These are phyloP conservation scores for Halisarca cf. caerulea DNA, from an alignment of 37 sponge, comb jelly and placozoan genomes.

Conservation along the genomic window DNA sequence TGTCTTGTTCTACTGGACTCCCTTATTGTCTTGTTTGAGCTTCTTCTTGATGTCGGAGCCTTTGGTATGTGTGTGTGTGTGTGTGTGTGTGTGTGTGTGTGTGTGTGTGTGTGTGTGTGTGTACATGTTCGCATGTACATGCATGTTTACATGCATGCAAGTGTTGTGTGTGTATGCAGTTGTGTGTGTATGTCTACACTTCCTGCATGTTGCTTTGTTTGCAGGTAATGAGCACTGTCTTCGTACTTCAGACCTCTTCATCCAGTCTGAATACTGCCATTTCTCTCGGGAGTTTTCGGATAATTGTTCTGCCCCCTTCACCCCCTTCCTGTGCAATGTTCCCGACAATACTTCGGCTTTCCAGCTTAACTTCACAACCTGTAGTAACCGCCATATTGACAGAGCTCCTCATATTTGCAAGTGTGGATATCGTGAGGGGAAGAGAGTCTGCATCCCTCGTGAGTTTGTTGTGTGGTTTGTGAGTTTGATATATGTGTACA, in stretches of 20 bases:
- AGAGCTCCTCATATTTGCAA: background rate
- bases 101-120: slow-evolving; percentile 17
- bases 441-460: background rate
- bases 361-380: background rate
- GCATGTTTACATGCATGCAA: too few species aligned
- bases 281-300: background rate
- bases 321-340: background rate
- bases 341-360: background rate
- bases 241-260: background rate
- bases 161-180: too few species aligned
- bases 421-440: background rate
- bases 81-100: slow-evolving; percentile 23
- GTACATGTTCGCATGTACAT: too few species aligned
- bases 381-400: background rate
- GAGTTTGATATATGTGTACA: background rate
- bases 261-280: slow-evolving; percentile 59
- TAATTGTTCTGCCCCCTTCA: background rate
- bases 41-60: slow-evolving; percentile 86
- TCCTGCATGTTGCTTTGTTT: background rate
- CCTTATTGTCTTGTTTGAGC: slow-evolving; percentile 81
- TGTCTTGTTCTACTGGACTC: slow-evolving; percentile 79
- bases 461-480: too few species aligned
- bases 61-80: slow-evolving; percentile 59
- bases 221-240: slow-evolving; percentile 50
- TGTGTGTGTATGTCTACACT: too few species aligned